Conservation (phyloP, 2,888 invertebrate species). For the Ophioninae sp. region DNA sequence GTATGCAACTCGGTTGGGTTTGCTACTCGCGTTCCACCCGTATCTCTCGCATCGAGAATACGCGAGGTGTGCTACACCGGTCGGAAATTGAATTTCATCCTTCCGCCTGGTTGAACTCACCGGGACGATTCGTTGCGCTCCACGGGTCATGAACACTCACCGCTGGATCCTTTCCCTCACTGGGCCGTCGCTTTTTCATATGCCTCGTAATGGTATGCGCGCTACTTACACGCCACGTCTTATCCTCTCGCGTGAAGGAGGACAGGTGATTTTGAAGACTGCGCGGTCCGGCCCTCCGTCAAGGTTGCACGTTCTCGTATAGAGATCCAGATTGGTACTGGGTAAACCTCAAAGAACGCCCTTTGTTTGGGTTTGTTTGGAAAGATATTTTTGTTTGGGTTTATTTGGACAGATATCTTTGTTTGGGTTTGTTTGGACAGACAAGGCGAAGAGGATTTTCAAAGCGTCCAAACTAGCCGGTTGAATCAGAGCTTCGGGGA, state of each 20-base stretch:
- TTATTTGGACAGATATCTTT: no score
- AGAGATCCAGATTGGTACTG: no score
- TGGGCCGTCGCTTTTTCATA: slow-evolving; percentile 12
- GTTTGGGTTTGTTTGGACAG: no score
- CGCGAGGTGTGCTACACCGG: slow-evolving; percentile 11
- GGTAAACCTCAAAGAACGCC: no score
- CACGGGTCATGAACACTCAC: slow-evolving; percentile 65
- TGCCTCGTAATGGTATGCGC: slow-evolving; percentile 14
- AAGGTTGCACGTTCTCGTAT: not conserved
- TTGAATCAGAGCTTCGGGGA: slow-evolving; percentile 31
- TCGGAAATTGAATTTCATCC: slow-evolving; percentile 72
- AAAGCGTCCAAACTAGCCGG: slow-evolving; percentile 12
- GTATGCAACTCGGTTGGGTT: not conserved
- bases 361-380: no score
- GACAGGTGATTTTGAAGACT: not conserved
- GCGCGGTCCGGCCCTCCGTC: not conserved
- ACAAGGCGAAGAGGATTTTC: slow-evolving; percentile 4
- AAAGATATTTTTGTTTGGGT: no score
- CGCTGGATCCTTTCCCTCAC: slow-evolving; percentile 20
- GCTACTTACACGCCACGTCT: slow-evolving; percentile 2
- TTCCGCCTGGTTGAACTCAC: slow-evolving; percentile 64
- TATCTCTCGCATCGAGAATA: slow-evolving; percentile 6
- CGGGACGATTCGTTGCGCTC: slow-evolving; percentile 68
- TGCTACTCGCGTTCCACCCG: slow-evolving; percentile 28
- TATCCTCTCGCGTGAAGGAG: not conserved